phyloP scores from a whole-genome alignment of 1,140 invertebrate genomes.

The Cydia strobilella region DNA sequence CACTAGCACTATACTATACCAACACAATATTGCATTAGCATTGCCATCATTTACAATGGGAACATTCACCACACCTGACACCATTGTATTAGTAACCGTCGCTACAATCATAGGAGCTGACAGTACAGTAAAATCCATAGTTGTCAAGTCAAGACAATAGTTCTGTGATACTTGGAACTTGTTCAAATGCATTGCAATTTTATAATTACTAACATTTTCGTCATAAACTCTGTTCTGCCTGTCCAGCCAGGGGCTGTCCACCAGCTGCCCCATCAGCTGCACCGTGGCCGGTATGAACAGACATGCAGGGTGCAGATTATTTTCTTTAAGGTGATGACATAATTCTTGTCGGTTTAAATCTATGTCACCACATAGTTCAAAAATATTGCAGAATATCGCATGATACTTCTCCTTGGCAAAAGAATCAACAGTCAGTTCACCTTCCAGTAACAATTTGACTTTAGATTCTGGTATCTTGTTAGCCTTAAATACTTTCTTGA shows the following conservation, averaged over 20 bases:
- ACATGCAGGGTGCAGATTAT: constrained; percentile 54
- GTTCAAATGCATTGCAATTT: constrained; percentile 60
- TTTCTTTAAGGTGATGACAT: constrained; percentile 49
- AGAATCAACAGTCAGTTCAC: constrained; percentile 48
- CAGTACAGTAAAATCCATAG: constrained; percentile 57
- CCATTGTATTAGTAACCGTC: constrained; percentile 34
- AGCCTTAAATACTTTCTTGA: constrained; percentile 60
- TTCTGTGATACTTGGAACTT: constrained; percentile 66
- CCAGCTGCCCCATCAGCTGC: constrained; percentile 57
- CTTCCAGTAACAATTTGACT: constrained; percentile 59
- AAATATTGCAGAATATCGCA: constrained; percentile 60
- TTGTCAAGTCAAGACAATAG: constrained; percentile 57
- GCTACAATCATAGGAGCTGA: constrained; percentile 52
- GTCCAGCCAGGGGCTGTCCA: constrained; percentile 60
- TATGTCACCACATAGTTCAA: constrained; percentile 64
- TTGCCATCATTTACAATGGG: constrained; percentile 14
- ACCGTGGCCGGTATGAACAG: constrained; percentile 62
- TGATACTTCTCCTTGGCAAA: constrained; percentile 64
- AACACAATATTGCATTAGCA: constrained; percentile 33
- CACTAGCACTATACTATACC: constrained; percentile 31
- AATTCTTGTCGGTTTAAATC: constrained; percentile 52
- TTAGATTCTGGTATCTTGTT: constrained; percentile 63
- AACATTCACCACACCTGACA: constrained; percentile 18
- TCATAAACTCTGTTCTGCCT: constrained; percentile 65
- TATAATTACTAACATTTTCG: constrained; percentile 57